phyloP scores from a whole-genome alignment of 2,888 invertebrate genomes.

The Agrotis clavis region DNA sequence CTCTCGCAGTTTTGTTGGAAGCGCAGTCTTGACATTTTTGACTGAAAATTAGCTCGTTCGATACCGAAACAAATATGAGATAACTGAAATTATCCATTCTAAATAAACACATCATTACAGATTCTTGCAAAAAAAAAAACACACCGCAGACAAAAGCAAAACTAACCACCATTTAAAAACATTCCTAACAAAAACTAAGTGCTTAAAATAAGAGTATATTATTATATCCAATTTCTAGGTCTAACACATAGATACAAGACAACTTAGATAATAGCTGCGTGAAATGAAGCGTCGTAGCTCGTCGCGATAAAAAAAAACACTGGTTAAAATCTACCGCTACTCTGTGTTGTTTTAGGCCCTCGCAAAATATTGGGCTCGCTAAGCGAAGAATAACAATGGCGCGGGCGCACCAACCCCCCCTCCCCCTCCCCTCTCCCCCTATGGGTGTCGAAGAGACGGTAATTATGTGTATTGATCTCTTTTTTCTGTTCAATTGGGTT shows the following conservation, averaged over 20 bases:
- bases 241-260: slow-evolving; percentile 62
- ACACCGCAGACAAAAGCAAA: slow-evolving; percentile 17
- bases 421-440: neutral
- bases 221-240: slow-evolving; percentile 51
- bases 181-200: slow-evolving; percentile 46
- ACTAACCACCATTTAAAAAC: slow-evolving; percentile 40
- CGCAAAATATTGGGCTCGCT: slow-evolving; percentile 83
- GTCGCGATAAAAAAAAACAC: slow-evolving; percentile 78
- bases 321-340: slow-evolving; percentile 72
- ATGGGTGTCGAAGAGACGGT: slow-evolving; percentile 42
- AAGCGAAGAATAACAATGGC: slow-evolving; percentile 85
- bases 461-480: slow-evolving; percentile 54
- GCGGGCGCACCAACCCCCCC: slow-evolving; percentile 43
- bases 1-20: no score
- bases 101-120: slow-evolving; percentile 1
- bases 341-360: slow-evolving; percentile 84
- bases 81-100: no score
- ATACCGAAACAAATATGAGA: no score
- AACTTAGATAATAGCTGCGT: slow-evolving; percentile 75
- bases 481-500: slow-evolving; percentile 11
- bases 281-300: slow-evolving; percentile 76
- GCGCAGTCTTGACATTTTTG: no score
- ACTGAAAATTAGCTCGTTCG: no score
- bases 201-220: slow-evolving; percentile 38
- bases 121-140: slow-evolving; percentile 13